A percentile compares a stretch with the other conserved stretches of the same genome.
These are phyloP conservation scores for Hoplodrina ambigua DNA, from an alignment of 2,888 invertebrate genomes.

Conservation along the genomic window DNA sequence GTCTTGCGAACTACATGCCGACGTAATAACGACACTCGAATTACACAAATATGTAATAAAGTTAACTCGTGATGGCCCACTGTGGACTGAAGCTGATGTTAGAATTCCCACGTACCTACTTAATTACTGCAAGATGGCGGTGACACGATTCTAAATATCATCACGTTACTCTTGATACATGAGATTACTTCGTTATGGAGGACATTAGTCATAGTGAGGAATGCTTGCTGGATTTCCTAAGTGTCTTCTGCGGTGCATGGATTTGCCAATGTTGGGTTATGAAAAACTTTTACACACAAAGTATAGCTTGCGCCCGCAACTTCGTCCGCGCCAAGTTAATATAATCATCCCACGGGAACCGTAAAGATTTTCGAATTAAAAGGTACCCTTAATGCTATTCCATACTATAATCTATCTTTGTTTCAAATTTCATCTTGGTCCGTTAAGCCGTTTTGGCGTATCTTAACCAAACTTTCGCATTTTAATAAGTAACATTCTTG, in stretches of 20 bases:
- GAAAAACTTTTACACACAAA: not conserved
- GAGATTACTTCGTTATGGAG: conserved; percentile 27
- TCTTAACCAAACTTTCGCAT: no score
- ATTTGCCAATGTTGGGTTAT: not conserved
- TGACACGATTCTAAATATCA: conserved; percentile 62
- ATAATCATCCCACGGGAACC: no score
- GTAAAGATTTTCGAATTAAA: no score
- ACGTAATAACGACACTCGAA: conserved; percentile 58
- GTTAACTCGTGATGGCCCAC: conserved; percentile 61
- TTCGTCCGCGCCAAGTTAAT: no score
- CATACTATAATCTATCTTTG: no score
- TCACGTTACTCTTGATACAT: conserved; percentile 48
- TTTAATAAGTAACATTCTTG: no score
- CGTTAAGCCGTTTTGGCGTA: no score
- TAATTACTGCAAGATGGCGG: conserved; percentile 58
- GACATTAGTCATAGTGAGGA: conserved; percentile 48
- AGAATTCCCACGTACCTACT: conserved; percentile 64
- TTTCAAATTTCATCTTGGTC: no score
- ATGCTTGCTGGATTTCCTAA: conserved; percentile 31
- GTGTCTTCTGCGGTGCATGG: not conserved
- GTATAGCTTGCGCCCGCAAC: no score
- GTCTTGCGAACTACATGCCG: conserved; percentile 51
- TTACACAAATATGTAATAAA: conserved; percentile 67
- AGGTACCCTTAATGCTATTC: no score
- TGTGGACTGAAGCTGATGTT: conserved; percentile 55